Evolutionary conservation across 2,888 invertebrate species (phyloP).

Genomic region (Leistus spinibarbis): DNA sequence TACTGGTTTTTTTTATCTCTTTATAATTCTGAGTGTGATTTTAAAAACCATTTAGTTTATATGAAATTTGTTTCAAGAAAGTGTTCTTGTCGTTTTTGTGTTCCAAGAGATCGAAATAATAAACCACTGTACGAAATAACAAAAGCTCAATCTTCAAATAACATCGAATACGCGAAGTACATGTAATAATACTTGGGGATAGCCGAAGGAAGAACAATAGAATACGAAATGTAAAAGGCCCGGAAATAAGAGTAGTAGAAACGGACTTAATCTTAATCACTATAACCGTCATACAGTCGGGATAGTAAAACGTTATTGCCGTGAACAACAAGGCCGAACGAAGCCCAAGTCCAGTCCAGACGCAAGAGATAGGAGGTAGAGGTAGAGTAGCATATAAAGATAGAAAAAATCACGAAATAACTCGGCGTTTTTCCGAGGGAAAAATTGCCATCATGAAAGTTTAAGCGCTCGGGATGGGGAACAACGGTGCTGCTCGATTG

Average conservation of each 20-base stretch:
- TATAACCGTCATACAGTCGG: constrained; percentile 28
- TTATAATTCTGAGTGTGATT: too few relatives aligned
- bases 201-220: neutral
- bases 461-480: constrained; percentile 21
- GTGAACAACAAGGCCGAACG: too few relatives aligned
- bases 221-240: neutral
- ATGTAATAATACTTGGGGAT: neutral
- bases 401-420: constrained; percentile 33
- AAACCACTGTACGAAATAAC: neutral
- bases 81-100: too few relatives aligned
- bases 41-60: too few relatives aligned
- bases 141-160: neutral
- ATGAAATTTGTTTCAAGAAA: too few relatives aligned
- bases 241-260: neutral
- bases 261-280: constrained; percentile 29
- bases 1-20: too few relatives aligned
- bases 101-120: neutral
- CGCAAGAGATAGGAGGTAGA: neutral
- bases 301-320: constrained; percentile 26
- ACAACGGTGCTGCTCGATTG: neutral
- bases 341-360: constrained; percentile 3
- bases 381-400: neutral
- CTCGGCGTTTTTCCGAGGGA: constrained; percentile 18
- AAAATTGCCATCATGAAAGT: constrained; percentile 39
- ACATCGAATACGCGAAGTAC: neutral